Base-by-base conservation (phyloP, 2,888 invertebrate species). In the Hirtodrosophila duncani region DNA sequence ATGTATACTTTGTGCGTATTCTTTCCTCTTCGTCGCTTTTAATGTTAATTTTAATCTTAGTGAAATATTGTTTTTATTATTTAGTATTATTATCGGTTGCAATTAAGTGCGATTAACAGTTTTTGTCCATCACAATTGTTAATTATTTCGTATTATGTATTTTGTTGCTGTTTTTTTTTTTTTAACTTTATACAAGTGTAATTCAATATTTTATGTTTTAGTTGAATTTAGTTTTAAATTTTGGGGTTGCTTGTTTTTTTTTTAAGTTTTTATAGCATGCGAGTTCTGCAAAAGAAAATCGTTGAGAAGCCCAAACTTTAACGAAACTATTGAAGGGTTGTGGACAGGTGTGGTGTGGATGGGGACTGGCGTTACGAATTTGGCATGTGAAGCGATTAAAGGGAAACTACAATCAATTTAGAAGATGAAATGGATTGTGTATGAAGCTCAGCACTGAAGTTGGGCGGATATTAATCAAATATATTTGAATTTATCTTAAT, bases 241-340 rank as follows among this genome's bases (percentile, higher is more conserved):
- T 67, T 67, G 64, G 57, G 51, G 68, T 61, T 68, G 60, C 55
- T 41, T 56, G 65, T 65, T 58, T 56, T 46, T 42, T 45, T 57
- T 59, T 48, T 29, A 42, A 43, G 37, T 59, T 39, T 55, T 64
- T 52, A 48, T 61, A 79, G 80, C 75, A 77, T 77, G 75, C 75
- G 80, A 79, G 70, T 77, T 77, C 75, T 77, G 75, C 75, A 77
- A 77, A 77, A 66, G 72, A 77, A 78, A 74, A 74, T 74, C 41
- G 49, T 75, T 67, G 72, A 74, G 55, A 74, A 74, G 72, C 72
- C 53, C 74, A 68, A 74, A 78, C 78, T 71, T 74, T 78, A 74
- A 78, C 50, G 41, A 74, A 74, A 57, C 78, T 70, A 74, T 78
- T 56, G 44, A 56, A 60, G 57, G 27, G 16, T 29, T 16, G 26